Evolutionary conservation across 1,140 invertebrate species (phyloP), one percentile per base, ranked within the genome.

Genomic region (Eurytemora carolleeae): DNA sequence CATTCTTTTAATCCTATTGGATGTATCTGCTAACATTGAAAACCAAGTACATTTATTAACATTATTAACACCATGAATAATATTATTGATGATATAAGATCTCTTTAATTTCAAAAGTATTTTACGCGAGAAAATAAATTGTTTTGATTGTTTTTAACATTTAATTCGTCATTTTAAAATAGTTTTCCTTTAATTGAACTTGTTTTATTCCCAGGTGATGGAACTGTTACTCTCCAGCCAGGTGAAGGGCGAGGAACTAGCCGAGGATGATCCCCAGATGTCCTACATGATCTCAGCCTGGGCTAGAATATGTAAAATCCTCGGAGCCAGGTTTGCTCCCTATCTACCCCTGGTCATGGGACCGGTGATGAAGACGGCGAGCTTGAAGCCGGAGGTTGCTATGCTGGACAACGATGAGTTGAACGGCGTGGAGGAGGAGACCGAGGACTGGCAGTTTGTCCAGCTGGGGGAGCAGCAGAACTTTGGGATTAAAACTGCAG

Each of bases 221-320:
- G 84, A 94, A 66, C 78, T 97, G 71, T 75, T 98, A 55, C 71
- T 99, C 55, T 87, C 89, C 71, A 89, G 88, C 0, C 90, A 97
- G 70, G 82, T 85, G 12, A 67, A 76, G 71, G 57, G 83, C 65
- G 82, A 84, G 22, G 76, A 80, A 65, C 71, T 91, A 63, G 82
- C 86, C 1, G 90, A 93, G 66, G 93, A 98, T 72, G 93, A 98
- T 78, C 93, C 93, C 1, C 93, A 97, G 74, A 86, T 92, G 22
- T 92, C 90, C 16, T 99, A 97, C 75, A 82, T 99, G 70, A 98
- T 99, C 63, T 92, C 91, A 2, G 93, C 94, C 0, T 99, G 96
- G 96, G 92, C 94, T 0, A 78, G 95, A 67, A 95, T 99, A 71
- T 99, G 96, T 73, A 96, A 94, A 74, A 91, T 98, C 66, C 57